Conservation (phyloP, 1,140 invertebrate genomes). For the Brachionus sp. region DNA sequence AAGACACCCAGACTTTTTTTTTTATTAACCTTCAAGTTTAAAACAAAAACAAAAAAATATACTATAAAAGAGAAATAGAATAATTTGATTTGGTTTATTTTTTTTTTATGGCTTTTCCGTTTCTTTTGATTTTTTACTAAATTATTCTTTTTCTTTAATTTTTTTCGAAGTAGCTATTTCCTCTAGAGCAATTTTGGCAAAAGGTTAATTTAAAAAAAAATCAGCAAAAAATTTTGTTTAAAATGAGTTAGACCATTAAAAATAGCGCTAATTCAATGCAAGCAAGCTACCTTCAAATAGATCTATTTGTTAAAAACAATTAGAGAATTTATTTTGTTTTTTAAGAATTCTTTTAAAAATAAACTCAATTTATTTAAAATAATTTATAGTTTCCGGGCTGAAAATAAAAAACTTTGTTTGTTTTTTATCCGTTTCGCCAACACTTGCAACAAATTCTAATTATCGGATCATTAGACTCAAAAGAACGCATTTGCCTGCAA, state of each 20-base stretch:
- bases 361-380: conserved; percentile 23
- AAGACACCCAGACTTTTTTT: background rate
- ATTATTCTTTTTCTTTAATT: background rate
- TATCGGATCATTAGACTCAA: conserved; percentile 28
- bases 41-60: background rate
- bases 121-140: background rate
- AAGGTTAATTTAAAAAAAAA: background rate
- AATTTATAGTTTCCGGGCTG: conserved; percentile 1
- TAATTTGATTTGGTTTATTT: background rate
- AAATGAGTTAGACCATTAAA: background rate
- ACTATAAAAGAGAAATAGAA: background rate
- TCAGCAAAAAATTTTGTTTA: background rate
- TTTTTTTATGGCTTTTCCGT: background rate
- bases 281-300: background rate
- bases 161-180: background rate
- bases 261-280: background rate
- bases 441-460: conserved; percentile 13
- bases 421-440: background rate
- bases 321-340: background rate
- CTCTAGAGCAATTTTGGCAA: background rate
- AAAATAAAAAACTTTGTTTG: background rate
- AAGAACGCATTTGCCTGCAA: background rate
- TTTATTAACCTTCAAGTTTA: background rate
- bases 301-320: background rate
- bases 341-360: background rate